Conservation (phyloP, 2,888 invertebrate genomes). For the Sesamia inferens region DNA sequence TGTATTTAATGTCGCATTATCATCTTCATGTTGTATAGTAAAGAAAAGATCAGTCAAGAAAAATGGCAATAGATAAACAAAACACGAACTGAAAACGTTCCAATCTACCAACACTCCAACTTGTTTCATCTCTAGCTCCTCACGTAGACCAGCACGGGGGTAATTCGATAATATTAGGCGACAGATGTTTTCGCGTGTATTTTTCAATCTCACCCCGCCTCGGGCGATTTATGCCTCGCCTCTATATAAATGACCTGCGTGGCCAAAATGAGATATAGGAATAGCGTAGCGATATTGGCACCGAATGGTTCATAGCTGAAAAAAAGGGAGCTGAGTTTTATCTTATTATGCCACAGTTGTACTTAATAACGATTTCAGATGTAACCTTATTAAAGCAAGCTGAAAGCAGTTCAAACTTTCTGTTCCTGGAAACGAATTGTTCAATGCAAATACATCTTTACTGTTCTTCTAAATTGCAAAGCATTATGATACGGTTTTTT, state of each 20-base stretch:
- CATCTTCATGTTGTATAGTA: too few species aligned
- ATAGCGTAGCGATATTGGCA: slow-evolving; percentile 56
- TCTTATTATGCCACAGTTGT: slow-evolving; percentile 8
- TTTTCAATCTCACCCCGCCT: slow-evolving; percentile 78
- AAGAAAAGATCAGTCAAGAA: not conserved
- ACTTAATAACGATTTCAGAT: not conserved
- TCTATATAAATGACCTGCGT: slow-evolving; percentile 67
- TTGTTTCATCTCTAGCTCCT: slow-evolving; percentile 70
- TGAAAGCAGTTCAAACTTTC: not conserved
- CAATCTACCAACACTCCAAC: slow-evolving; percentile 56
- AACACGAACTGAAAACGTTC: slow-evolving; percentile 49
- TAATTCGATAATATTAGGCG: slow-evolving; percentile 84
- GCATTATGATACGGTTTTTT: too few species aligned
- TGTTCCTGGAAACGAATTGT: not conserved
- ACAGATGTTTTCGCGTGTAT: slow-evolving; percentile 80
- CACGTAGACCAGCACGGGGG: slow-evolving; percentile 77
- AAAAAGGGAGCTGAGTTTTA: slow-evolving; percentile 28
- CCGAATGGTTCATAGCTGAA: slow-evolving; percentile 50
- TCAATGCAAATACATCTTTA: too few species aligned
- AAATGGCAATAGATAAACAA: slow-evolving; percentile 36
- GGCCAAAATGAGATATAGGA: slow-evolving; percentile 65
- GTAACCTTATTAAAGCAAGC: not conserved
- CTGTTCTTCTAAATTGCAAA: too few species aligned
- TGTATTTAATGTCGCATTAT: too few species aligned
- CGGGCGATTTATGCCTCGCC: slow-evolving; percentile 61